Percentiles rank a stretch among this genome's conserved stretches.
phyloP scores from a whole-genome alignment of 2,797 vertebrate genomes.

The Aldrovandia affinis region DNA sequence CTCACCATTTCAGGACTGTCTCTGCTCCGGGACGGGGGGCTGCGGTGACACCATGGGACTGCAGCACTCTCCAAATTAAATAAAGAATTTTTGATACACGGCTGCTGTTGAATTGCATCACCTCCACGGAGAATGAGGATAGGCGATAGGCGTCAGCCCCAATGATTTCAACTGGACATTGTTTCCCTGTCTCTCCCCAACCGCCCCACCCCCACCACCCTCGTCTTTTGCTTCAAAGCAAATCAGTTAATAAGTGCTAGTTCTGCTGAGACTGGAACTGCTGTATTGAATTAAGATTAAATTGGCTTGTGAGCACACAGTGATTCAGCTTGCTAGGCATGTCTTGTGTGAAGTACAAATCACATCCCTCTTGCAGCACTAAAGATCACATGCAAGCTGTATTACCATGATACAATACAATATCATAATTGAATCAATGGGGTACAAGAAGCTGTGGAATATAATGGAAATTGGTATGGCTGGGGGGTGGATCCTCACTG shows the following conservation, averaged over 20 bases:
- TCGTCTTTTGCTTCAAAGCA: slow-evolving; percentile 6
- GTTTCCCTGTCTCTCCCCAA: slow-evolving; percentile 11
- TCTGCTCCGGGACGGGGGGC: slow-evolving; percentile 17
- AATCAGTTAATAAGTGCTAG: slow-evolving; percentile 17
- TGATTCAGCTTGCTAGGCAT: background rate
- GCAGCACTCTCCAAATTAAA: slow-evolving; percentile 23
- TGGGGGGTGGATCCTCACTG: background rate
- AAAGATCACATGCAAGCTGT: background rate
- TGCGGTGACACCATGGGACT: slow-evolving; percentile 36
- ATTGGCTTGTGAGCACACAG: background rate
- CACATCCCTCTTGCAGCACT: background rate
- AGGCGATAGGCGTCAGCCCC: slow-evolving; percentile 21
- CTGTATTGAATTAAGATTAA: slow-evolving; percentile 35
- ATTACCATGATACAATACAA: background rate
- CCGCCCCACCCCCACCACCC: background rate
- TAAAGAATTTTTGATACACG: background rate
- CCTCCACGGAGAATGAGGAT: slow-evolving; percentile 21
- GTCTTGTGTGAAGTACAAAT: background rate
- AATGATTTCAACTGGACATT: slow-evolving; percentile 14
- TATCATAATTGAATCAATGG: background rate
- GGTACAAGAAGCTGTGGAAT: background rate
- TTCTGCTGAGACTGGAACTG: background rate
- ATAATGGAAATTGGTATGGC: background rate
- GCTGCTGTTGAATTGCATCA: slow-evolving; percentile 42
- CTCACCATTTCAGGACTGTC: background rate